Evolutionary conservation across 2,113 vertebrate species (phyloP).

Genomic region (Calcarius ornatus): DNA sequence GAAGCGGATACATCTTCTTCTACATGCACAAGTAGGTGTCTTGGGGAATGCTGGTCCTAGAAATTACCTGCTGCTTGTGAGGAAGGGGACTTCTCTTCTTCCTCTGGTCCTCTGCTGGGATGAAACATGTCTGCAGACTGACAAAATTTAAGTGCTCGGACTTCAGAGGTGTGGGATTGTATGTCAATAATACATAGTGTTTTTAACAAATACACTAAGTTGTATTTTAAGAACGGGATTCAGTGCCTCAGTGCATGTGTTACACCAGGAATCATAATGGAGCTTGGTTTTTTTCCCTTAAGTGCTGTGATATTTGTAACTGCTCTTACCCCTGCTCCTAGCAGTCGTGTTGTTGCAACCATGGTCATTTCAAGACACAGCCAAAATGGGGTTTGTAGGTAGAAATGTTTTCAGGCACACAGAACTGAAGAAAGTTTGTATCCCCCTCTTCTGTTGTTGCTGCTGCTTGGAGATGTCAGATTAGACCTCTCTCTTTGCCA

Average conservation of each 20-base stretch:
- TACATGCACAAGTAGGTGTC: slow-evolving; percentile 96
- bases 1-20: slow-evolving; percentile 98
- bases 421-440: neutral
- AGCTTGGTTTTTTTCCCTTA: neutral
- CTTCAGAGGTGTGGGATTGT: neutral
- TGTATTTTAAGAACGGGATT: neutral
- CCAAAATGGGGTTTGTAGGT: neutral
- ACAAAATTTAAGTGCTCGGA: neutral
- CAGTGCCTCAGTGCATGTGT: neutral
- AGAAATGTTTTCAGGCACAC: neutral
- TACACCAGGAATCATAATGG: neutral
- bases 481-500: neutral
- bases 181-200: neutral
- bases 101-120: neutral
- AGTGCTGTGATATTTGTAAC: neutral
- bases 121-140: neutral
- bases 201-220: neutral
- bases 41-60: neutral
- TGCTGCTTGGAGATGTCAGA: neutral
- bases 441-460: neutral
- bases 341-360: neutral
- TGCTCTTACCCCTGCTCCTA: neutral
- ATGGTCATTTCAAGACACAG: neutral
- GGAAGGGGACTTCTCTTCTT: neutral
- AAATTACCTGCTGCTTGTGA: neutral